Percentiles rank a stretch among this genome's conserved stretches.
phyloP scores from a whole-genome alignment of 2,113 vertebrate species.

The Hippocampus barbouri region DNA sequence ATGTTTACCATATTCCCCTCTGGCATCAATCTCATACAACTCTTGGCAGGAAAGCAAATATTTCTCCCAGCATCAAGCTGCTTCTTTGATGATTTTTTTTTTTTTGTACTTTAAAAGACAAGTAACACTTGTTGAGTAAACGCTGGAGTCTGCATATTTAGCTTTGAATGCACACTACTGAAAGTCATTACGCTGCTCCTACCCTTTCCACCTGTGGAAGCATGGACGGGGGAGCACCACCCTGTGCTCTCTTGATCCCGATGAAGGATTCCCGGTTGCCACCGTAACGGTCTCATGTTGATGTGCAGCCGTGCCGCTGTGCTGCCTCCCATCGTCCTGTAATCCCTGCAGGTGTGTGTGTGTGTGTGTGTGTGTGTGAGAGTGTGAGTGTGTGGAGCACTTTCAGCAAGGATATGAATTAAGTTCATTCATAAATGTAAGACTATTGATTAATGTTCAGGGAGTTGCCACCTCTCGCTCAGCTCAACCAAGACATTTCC shows the following conservation, averaged over 20 bases:
- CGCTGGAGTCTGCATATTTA: not conserved
- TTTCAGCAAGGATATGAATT: constrained; percentile 26
- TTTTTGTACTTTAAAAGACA: constrained; percentile 1
- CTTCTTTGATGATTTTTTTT: constrained; percentile 5
- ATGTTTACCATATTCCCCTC: constrained; percentile 1
- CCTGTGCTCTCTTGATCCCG: constrained; percentile 8
- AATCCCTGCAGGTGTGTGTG: constrained; percentile 54
- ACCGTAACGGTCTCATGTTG: constrained; percentile 42
- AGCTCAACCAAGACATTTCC: not conserved
- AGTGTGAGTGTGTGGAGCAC: constrained; percentile 7
- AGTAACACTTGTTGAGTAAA: not conserved
- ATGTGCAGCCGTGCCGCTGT: constrained; percentile 33
- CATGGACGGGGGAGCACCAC: constrained; percentile 6
- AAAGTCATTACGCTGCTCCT: not conserved
- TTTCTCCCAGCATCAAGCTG: not conserved
- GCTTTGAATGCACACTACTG: constrained; percentile 6
- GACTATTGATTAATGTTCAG: constrained; percentile 31
- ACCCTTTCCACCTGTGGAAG: constrained; percentile 13
- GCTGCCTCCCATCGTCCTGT: constrained; percentile 40
- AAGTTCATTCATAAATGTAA: constrained; percentile 46
- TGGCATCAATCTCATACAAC: not conserved
- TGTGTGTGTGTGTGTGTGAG: constrained; percentile 16
- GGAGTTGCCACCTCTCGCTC: constrained; percentile 14
- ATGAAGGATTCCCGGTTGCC: constrained; percentile 30
- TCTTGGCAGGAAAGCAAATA: constrained; percentile 7